phyloP scores from a whole-genome alignment of 2,797 vertebrate genomes.

The Onychomys arenicola region DNA sequence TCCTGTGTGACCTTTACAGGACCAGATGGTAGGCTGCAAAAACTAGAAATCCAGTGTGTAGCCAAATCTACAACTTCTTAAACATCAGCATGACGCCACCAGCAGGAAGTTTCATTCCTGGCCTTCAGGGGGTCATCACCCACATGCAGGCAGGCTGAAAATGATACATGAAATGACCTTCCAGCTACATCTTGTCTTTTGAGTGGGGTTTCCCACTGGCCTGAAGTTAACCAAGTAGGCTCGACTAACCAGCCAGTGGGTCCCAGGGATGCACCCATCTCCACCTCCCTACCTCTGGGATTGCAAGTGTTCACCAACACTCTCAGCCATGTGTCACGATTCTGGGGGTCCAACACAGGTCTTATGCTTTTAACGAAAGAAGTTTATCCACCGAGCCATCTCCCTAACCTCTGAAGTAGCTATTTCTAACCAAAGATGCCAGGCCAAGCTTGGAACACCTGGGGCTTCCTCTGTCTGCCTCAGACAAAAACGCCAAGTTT shows the following conservation, averaged over 20 bases:
- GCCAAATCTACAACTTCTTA: neutral
- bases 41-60: neutral
- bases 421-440: neutral
- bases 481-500: neutral
- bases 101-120: no score
- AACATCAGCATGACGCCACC: neutral
- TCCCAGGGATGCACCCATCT: neutral
- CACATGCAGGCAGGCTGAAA: neutral
- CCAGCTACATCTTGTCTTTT: neutral
- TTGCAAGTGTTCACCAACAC: neutral
- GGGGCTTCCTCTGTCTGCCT: neutral
- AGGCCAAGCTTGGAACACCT: neutral
- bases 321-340: neutral
- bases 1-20: neutral
- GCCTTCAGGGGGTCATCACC: neutral
- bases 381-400: neutral
- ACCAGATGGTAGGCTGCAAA: neutral
- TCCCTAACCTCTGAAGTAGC: neutral
- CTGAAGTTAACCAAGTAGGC: neutral
- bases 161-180: neutral
- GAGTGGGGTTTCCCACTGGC: neutral
- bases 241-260: neutral
- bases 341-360: neutral
- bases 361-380: no score
- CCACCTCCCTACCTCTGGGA: neutral